A percentile compares a stretch with the other conserved stretches of the same genome.
Conservation (phyloP, 64 coral and sea anemone genomes). For the Anthopleura sola region DNA sequence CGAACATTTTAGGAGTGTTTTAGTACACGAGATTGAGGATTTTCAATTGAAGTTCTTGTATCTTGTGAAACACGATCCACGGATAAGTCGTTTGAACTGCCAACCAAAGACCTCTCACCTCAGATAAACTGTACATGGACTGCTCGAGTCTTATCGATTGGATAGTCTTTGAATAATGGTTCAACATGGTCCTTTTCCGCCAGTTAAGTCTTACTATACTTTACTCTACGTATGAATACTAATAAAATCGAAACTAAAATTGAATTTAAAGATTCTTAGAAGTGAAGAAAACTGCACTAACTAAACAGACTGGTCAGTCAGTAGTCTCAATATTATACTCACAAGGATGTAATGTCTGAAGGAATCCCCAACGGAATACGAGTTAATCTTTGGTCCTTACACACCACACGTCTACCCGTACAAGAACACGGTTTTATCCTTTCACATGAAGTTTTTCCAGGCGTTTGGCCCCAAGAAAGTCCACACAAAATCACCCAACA, state of each 20-base stretch:
- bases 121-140: slow-evolving; percentile 20
- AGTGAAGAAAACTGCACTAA: slow-evolving; percentile 3
- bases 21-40: neutral
- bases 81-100: slow-evolving; percentile 25
- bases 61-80: slow-evolving; percentile 15
- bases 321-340: slow-evolving; percentile 35
- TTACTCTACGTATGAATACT: neutral
- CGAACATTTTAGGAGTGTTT: neutral
- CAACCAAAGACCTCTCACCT: slow-evolving; percentile 19
- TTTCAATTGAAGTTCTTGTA: slow-evolving; percentile 17
- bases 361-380: slow-evolving; percentile 52
- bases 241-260: neutral
- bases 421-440: slow-evolving; percentile 44
- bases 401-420: slow-evolving; percentile 30
- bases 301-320: neutral
- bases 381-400: slow-evolving; percentile 15
- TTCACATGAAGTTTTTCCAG: slow-evolving; percentile 23
- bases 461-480: slow-evolving; percentile 18
- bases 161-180: slow-evolving; percentile 12
- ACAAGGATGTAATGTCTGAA: slow-evolving; percentile 38
- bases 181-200: slow-evolving; percentile 3
- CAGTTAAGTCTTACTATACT: neutral
- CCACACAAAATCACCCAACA: slow-evolving; percentile 43
- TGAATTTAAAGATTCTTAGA: slow-evolving; percentile 3
- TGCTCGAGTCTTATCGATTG: slow-evolving; percentile 6